Conservation (phyloP, 2,797 vertebrate genomes). For the Urosaurus nigricauda region DNA sequence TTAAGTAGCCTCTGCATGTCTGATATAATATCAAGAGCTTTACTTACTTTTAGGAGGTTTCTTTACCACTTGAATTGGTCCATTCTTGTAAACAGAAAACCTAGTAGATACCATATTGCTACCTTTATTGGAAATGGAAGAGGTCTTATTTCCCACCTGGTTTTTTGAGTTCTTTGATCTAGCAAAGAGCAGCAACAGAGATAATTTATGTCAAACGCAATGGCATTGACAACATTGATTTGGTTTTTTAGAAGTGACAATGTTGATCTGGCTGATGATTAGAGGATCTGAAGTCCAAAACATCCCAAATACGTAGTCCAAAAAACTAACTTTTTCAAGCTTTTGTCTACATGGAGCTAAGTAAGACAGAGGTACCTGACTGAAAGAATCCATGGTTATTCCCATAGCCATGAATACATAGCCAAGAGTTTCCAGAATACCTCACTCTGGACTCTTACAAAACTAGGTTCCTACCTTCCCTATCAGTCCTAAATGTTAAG, state of each 20-base stretch:
- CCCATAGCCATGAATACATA: background rate
- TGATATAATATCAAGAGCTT: background rate
- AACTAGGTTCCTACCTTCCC: too few species aligned
- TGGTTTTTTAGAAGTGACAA: background rate
- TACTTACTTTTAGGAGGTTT: constrained; percentile 85
- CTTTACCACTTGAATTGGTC: constrained; percentile 78
- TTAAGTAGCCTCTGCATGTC: background rate
- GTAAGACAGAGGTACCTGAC: background rate
- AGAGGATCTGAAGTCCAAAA: too few species aligned
- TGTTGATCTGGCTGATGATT: background rate
- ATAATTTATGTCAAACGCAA: background rate
- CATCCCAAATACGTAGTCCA: too few species aligned
- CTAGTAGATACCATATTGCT: constrained; percentile 52
- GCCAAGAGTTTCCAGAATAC: too few species aligned
- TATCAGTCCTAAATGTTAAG: too few species aligned
- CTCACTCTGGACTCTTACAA: too few species aligned
- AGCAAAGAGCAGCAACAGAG: constrained; percentile 7
- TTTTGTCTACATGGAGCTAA: background rate
- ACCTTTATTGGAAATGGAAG: constrained; percentile 59
- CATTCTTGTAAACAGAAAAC: constrained; percentile 52
- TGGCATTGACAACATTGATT: too few species aligned
- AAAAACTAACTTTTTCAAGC: too few species aligned
- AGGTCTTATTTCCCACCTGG: constrained; percentile 60
- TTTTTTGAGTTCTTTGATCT: constrained; percentile 70
- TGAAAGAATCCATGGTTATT: background rate